A percentile compares a stretch with the other conserved stretches of the same genome.
Evolutionary conservation across 2,113 vertebrate species (phyloP).

Genomic region (Clarias gariepinus): DNA sequence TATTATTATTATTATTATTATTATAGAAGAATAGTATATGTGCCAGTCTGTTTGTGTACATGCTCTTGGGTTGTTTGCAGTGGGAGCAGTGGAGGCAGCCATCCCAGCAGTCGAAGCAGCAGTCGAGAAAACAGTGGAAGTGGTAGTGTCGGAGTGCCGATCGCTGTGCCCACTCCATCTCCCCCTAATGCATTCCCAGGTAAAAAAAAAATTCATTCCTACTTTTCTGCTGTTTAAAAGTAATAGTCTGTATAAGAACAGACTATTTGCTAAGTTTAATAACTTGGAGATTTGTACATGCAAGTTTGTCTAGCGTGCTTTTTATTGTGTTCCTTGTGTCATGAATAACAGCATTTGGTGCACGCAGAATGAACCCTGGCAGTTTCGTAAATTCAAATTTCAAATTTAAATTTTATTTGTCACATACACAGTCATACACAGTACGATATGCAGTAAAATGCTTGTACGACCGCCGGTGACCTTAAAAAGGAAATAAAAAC

Average conservation of each 20-base stretch:
- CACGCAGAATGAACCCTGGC: neutral
- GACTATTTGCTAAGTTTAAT: neutral
- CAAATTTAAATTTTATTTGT: too few relatives aligned
- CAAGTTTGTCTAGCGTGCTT: neutral
- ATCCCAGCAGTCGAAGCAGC: slow-evolving; percentile 91
- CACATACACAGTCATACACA: too few relatives aligned
- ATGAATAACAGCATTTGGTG: neutral
- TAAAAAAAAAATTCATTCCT: slow-evolving; percentile 58
- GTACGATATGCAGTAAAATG: too few relatives aligned
- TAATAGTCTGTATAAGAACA: neutral
- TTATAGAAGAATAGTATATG: neutral
- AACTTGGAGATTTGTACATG: neutral
- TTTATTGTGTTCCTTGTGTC: neutral
- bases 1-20: too few relatives aligned
- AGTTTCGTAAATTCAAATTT: too few relatives aligned
- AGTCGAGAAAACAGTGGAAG: slow-evolving; percentile 96
- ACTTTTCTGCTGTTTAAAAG: neutral
- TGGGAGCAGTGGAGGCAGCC: slow-evolving; percentile 89
- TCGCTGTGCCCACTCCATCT: slow-evolving; percentile 91
- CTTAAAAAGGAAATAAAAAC: too few relatives aligned
- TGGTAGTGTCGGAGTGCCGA: slow-evolving; percentile 88
- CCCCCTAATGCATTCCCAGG: slow-evolving; percentile 92
- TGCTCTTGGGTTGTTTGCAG: slow-evolving; percentile 79
- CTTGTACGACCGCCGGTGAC: too few relatives aligned
- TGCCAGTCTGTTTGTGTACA: neutral